phyloP scores from a whole-genome alignment of 2,113 vertebrate species.

The Sylvilagus bachmani region DNA sequence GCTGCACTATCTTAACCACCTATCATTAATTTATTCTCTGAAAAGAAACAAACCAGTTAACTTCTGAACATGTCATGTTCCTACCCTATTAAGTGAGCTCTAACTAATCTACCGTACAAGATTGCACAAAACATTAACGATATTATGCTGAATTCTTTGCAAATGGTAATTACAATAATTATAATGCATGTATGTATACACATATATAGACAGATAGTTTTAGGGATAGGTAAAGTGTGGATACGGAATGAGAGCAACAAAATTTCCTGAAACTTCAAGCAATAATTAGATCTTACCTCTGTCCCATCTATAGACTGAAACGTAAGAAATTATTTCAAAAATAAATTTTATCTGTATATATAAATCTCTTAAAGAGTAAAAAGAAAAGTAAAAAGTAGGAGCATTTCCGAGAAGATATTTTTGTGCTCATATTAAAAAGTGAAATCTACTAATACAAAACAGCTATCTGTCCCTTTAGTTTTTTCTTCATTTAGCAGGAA shows the following conservation, averaged over 20 bases:
- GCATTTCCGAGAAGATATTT: conserved; percentile 53
- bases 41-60: conserved; percentile 16
- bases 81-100: conserved; percentile 16
- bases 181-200: not conserved
- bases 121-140: conserved; percentile 43
- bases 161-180: conserved; percentile 7
- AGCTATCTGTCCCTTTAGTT: conserved; percentile 84
- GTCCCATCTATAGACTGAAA: not conserved
- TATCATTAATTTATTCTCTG: not conserved
- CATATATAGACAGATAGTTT: not conserved
- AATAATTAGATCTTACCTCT: not conserved
- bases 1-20: conserved; percentile 8
- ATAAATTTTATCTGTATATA: conserved; percentile 30
- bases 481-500: conserved; percentile 85
- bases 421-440: conserved; percentile 80
- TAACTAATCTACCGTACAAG: not conserved
- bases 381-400: not conserved
- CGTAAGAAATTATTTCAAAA: conserved; percentile 25
- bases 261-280: not conserved
- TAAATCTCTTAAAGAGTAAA: conserved; percentile 38
- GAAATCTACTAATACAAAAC: conserved; percentile 83
- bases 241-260: not conserved
- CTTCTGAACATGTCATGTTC: not conserved
- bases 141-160: not conserved
- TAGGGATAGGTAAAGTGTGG: not conserved